Conservation (phyloP, 2,888 invertebrate species). For the Incurvaria masculella region DNA sequence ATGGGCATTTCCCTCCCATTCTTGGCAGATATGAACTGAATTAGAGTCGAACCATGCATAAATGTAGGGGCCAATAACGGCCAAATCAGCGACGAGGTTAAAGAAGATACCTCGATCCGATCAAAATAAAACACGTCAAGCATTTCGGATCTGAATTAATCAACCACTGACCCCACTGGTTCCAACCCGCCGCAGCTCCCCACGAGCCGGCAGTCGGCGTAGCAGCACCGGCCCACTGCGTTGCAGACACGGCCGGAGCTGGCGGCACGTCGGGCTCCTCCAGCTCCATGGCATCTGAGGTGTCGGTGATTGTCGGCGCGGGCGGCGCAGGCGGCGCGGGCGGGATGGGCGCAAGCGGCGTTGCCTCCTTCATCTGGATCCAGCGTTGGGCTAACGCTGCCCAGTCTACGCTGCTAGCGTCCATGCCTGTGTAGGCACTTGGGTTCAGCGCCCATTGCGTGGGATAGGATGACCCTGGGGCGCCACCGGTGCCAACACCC, state of each 20-base stretch:
- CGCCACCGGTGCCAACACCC: constrained; percentile 45
- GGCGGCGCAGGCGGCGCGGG: constrained; percentile 61
- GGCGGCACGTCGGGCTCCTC: constrained; percentile 63
- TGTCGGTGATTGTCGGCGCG: constrained; percentile 60
- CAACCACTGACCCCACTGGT: constrained; percentile 52
- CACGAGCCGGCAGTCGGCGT: constrained; percentile 19
- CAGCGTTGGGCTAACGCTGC: constrained; percentile 95
- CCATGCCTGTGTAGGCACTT: constrained; percentile 75
- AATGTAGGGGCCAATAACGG: no score
- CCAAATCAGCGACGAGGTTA: no score
- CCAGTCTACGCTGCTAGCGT: constrained; percentile 91
- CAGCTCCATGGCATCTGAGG: constrained; percentile 87
- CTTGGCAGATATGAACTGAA: not conserved
- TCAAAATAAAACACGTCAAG: no score
- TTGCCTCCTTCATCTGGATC: constrained; percentile 91
- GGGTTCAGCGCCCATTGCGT: constrained; percentile 82
- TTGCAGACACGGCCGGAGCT: constrained; percentile 31
- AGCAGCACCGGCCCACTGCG: constrained; percentile 28
- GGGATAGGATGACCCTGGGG: constrained; percentile 61
- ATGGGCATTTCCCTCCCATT: not conserved
- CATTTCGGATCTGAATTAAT: no score
- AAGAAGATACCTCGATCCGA: no score
- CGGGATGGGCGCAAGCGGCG: constrained; percentile 48
- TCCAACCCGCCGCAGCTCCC: constrained; percentile 38
- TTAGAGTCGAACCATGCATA: not conserved